Evolutionary conservation across 2,888 invertebrate genomes (phyloP), one percentile per base, ranked within the genome.

Genomic region (Lathronympha strigana): DNA sequence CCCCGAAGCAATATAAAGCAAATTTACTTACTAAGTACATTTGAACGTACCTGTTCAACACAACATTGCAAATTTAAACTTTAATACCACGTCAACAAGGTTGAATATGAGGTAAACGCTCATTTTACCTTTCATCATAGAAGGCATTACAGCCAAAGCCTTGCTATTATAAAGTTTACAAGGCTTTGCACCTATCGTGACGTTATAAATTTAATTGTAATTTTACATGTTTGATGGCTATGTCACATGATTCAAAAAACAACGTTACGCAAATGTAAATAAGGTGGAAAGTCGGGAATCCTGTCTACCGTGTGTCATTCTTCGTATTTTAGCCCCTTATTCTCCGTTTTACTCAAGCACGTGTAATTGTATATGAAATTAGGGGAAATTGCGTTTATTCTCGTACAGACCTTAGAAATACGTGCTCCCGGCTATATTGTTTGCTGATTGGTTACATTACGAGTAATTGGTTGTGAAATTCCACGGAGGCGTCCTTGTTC

Each of bases 401-500:
- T 15, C 23, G 25, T 15, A 57, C 25, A 47, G 43, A 43, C 23
- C 33, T 47, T 13, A 21, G 49, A 9, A 25, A 57, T 33, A 51
- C 63, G 50, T 58, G 23, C 28, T 36, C 43, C 33, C 50, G 33
- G 13, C 25, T 23, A 23, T 43, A 63, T 57, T 63, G 50, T 57
- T 19, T 19, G 50, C 21, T 63, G 57, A 63, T 57, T 63, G 57
- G 57, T 33, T 49, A 47, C 63, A 47, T 31, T 54, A n/a, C n/a
- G n/a, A n/a, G n/a, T n/a, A 38, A 40, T 54, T 62, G 31, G 21
- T 19, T n/a, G 23, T 40, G 40, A 50, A 63, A 43, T 50, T 21
- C 31, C 50, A 13, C 11, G 21, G 11, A 11, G 25, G 19, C 17
- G 6, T n/a, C 2, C 36, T 45, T 21, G 23, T n/a, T 47, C 47